Percentiles rank a stretch among this genome's conserved stretches.
Evolutionary conservation across 2,888 invertebrate species (phyloP).

Genomic region (Perizoma affinitatum): DNA sequence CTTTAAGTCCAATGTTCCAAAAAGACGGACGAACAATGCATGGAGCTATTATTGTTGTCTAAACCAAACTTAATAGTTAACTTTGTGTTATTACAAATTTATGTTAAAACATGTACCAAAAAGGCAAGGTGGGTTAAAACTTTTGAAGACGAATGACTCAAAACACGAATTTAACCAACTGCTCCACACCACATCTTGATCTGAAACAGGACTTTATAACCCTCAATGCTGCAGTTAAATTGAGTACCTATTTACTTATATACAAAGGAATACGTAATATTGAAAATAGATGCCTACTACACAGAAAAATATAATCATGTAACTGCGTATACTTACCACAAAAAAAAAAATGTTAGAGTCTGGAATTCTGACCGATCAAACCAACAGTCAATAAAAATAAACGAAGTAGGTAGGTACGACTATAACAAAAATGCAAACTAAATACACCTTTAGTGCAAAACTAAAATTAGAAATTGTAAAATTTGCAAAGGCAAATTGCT

Average conservation of each 20-base stretch:
- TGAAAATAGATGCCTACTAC: too few relatives aligned
- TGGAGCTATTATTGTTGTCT: conserved; percentile 5
- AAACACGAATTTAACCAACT: conserved; percentile 12
- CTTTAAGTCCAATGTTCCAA: conserved; percentile 6
- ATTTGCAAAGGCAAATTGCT: conserved; percentile 26
- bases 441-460: not conserved
- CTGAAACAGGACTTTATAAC: conserved; percentile 15
- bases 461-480: conserved; percentile 12
- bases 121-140: conserved; percentile 9
- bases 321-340: too few relatives aligned
- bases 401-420: too few relatives aligned
- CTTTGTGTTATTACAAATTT: not conserved
- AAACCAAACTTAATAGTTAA: not conserved
- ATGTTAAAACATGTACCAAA: not conserved
- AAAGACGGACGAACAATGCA: conserved; percentile 17
- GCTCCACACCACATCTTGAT: conserved; percentile 59
- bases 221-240: not conserved
- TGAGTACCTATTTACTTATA: not conserved
- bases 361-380: too few relatives aligned
- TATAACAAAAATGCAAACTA: too few relatives aligned
- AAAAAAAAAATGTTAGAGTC: too few relatives aligned
- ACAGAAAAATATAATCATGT: too few relatives aligned
- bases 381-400: too few relatives aligned
- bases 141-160: not conserved
- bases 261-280: not conserved